Evolutionary conservation across 1,140 invertebrate species (phyloP), one percentile per base, ranked within the genome.

Genomic region (Semibalanus balanoides): DNA sequence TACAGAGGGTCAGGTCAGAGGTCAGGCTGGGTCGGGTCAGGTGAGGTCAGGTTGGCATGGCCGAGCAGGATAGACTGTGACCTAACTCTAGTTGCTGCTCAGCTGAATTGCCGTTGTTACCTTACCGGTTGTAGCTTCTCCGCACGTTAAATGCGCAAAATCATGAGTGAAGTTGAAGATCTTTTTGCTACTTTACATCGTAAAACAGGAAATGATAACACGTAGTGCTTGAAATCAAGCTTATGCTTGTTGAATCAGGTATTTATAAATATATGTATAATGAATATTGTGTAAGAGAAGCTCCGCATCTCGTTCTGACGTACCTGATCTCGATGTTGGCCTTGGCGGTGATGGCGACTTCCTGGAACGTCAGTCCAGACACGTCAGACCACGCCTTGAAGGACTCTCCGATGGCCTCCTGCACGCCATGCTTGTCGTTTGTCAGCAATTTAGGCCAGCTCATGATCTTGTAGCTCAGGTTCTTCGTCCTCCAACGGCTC

Each of bases 401-500:
- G 25, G 75, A 40, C 22, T 31, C n/a, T 74, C 31, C 11, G 75
- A 79, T 75, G 7, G 77, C 78, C 30, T 80, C 79, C 73, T 77
- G 75, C 74, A 79, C 78, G 0, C 78, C 79, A 25, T 76, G 69
- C 43, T 74, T 75, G 35, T 40, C 17, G 78, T 87, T 87, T 78
- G 89, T 88, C 78, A 93, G 83, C 74, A 87, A 87, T 76, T 87
- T 85, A 0, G 94, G 93, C 83, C 95, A 97, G 83, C 94, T 95
- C 74, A 91, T 90, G 81, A 97, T 94, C 83, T 90, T 91, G 85
- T 96, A 97, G 0, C 92, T 94, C 29, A 97, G 85, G 80, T 92
- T 90, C 84, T 93, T 94, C 0, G 94, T 91, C 77, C 92, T 88
- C 94, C 94, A 96, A 83, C 93, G 89, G 79, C 93, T 95, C n/a